A percentile compares a stretch with the other conserved stretches of the same genome.
These are phyloP conservation scores for Synanthedon vespiformis DNA, from an alignment of 2,888 invertebrate species.

Conservation along the genomic window DNA sequence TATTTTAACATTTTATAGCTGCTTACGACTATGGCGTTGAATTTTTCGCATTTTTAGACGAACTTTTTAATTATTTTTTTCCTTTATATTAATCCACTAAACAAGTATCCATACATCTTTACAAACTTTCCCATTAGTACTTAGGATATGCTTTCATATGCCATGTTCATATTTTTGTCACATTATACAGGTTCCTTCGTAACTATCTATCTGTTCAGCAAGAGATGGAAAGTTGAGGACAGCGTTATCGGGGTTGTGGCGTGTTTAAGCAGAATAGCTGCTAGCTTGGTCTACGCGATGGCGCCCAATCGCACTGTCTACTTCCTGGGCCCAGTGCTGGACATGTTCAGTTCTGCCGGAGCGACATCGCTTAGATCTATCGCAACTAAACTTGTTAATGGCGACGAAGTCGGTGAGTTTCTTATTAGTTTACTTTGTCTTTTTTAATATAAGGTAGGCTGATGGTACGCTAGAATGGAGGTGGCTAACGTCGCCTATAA, in stretches of 20 bases:
- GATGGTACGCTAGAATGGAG: no score
- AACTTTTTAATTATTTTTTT: no score
- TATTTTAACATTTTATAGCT: no score
- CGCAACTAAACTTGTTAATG: constrained; percentile 66
- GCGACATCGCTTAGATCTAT: constrained; percentile 70
- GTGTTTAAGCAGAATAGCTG: constrained; percentile 63
- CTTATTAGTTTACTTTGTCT: background rate
- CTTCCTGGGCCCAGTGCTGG: constrained; percentile 65
- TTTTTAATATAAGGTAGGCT: background rate
- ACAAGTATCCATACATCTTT: no score
- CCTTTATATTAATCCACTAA: no score
- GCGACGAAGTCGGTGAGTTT: constrained; percentile 67
- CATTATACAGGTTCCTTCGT: constrained; percentile 56
- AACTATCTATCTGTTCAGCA: constrained; percentile 65
- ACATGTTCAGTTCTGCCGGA: constrained; percentile 69
- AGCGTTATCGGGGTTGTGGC: constrained; percentile 61
- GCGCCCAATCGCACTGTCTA: constrained; percentile 55
- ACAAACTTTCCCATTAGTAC: no score
- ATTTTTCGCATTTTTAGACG: no score
- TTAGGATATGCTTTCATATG: background rate
- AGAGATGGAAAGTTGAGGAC: constrained; percentile 62
- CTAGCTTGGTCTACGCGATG: constrained; percentile 60
- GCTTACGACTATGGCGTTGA: no score
- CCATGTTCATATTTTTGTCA: background rate
- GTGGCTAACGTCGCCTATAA: no score